Conservation (phyloP, 2,113 vertebrate genomes). For the Tapirus terrestris region DNA sequence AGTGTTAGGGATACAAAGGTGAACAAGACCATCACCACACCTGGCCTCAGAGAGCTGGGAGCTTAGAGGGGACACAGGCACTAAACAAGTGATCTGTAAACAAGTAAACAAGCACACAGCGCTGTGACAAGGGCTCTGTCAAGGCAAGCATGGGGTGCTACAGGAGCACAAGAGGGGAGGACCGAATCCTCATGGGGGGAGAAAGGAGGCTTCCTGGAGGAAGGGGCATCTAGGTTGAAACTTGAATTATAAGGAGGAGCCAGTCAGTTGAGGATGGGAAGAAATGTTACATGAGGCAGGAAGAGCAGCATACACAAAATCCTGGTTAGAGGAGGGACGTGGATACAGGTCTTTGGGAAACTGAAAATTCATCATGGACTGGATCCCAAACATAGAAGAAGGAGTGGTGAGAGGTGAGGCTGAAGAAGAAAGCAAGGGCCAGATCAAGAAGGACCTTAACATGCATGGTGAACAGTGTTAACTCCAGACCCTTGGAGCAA, state of each 20-base stretch:
- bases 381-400: not conserved
- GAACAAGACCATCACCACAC: not conserved
- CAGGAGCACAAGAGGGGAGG: accelerated
- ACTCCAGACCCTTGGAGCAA: not conserved
- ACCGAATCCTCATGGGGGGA: not conserved
- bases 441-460: not conserved
- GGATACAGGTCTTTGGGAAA: not conserved
- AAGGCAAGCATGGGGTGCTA: not conserved
- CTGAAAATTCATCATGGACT: not conserved
- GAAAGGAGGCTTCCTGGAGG: not conserved
- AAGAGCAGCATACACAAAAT: accelerated
- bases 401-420: not conserved
- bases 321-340: not conserved
- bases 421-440: too few species aligned
- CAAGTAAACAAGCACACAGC: not conserved
- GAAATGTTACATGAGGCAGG: not conserved
- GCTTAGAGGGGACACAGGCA: too few species aligned
- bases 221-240: not conserved
- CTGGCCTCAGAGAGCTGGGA: not conserved
- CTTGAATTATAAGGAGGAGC: not conserved
- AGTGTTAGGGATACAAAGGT: not conserved
- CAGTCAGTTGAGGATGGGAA: accelerated
- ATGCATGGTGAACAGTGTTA: too few species aligned
- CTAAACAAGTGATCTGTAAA: accelerated
- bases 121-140: not conserved